These are phyloP conservation scores for Okamejei kenojei DNA, from an alignment of 2,797 vertebrate genomes.

Conservation along the genomic window DNA sequence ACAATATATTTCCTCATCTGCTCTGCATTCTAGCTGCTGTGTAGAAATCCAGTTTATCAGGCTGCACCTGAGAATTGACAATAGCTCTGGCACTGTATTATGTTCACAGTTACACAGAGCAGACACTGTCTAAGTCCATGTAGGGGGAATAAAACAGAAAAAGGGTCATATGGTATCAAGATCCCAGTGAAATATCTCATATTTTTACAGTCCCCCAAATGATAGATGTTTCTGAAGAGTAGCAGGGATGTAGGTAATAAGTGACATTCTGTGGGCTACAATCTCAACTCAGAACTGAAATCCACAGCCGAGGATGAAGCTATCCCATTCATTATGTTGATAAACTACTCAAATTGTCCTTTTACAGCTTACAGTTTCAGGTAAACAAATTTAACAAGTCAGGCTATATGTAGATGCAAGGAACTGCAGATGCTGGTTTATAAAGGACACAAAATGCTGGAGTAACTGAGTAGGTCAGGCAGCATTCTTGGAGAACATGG, in stretches of 20 bases:
- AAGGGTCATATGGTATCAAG: not conserved
- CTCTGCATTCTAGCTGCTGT: not conserved
- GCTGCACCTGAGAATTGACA: not conserved
- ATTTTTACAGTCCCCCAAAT: not conserved
- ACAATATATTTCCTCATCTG: not conserved
- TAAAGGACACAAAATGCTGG: too few relatives aligned
- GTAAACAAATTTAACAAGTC: not conserved
- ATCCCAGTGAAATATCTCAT: not conserved
- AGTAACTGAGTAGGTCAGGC: too few relatives aligned
- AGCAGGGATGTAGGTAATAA: not conserved
- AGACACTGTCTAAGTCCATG: not conserved
- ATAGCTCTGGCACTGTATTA: not conserved
- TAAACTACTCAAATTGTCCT: not conserved
- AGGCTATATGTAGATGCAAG: not conserved
- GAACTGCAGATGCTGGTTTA: too few relatives aligned
- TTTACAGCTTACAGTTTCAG: not conserved
- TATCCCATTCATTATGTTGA: not conserved
- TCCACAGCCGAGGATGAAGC: not conserved
- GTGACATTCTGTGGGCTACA: not conserved
- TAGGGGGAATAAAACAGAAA: not conserved
- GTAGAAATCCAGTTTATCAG: not conserved
- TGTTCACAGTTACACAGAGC: not conserved
- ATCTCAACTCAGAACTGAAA: not conserved
- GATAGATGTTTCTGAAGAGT: not conserved
- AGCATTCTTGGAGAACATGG: too few relatives aligned